Evolutionary conservation across 2,113 vertebrate genomes (phyloP).

Genomic region (Sialia sialis): DNA sequence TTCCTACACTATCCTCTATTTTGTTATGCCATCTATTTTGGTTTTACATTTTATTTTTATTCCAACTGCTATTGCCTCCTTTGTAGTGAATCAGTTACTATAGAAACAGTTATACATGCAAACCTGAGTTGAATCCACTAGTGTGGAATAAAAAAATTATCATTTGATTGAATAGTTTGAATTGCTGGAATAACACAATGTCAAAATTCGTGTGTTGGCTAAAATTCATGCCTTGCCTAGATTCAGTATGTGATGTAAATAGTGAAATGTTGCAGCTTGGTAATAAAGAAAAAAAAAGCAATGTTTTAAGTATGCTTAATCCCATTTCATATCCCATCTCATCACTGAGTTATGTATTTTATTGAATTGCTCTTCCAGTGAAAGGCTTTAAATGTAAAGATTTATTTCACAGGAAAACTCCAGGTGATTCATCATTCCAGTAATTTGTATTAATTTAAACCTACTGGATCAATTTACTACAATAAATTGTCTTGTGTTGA

Average conservation of each 20-base stretch:
- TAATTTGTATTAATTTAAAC: constrained; percentile 12
- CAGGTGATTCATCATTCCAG: background rate
- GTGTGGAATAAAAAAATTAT: background rate
- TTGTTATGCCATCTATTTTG: background rate
- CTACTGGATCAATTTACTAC: background rate
- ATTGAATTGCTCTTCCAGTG: background rate
- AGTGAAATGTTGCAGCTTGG: background rate
- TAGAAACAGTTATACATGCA: background rate
- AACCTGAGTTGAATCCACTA: background rate
- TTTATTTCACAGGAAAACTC: background rate
- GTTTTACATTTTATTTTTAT: background rate
- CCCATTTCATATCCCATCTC: background rate
- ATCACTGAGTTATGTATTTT: background rate
- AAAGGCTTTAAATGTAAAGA: background rate
- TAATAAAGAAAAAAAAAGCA: background rate
- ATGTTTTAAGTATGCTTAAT: background rate
- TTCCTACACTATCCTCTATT: background rate
- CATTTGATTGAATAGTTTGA: background rate
- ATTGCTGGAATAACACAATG: background rate
- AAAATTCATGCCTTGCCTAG: background rate
- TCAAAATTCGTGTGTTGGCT: background rate
- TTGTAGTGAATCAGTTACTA: background rate
- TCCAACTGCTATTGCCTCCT: background rate
- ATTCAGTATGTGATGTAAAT: background rate
- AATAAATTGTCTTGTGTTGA: background rate